phyloP scores from a whole-genome alignment of 2,888 invertebrate genomes.

The Cheilosia impressa region DNA sequence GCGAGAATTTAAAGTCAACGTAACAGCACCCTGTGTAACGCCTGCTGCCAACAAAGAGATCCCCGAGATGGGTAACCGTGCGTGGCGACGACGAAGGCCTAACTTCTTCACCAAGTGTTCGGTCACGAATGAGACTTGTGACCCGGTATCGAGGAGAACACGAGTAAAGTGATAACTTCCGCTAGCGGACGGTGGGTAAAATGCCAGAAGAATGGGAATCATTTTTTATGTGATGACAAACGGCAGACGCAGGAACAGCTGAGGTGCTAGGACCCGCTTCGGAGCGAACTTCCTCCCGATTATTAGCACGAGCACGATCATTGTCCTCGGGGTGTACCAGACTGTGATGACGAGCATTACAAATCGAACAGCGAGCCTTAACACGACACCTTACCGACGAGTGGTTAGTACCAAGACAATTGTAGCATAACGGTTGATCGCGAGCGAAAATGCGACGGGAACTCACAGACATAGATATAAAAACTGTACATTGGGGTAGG shows the following conservation, averaged over 20 bases:
- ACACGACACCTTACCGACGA: slow-evolving; percentile 21
- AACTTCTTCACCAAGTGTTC: too few species aligned
- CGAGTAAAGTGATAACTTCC: too few species aligned
- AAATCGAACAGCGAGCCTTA: slow-evolving; percentile 5
- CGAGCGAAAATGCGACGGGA: slow-evolving; percentile 1
- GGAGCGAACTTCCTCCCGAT: too few species aligned
- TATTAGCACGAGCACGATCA: too few species aligned
- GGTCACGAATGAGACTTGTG: too few species aligned
- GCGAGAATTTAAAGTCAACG: slow-evolving; percentile 2
- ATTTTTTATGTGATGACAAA: not conserved
- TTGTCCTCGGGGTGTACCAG: too few species aligned
- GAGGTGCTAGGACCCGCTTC: too few species aligned
- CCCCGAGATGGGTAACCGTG: slow-evolving; percentile 7
- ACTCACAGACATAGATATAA: not conserved
- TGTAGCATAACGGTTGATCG: slow-evolving; percentile 8
- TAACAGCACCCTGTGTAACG: not conserved
- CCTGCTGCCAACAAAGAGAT: slow-evolving; percentile 16
- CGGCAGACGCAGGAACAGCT: not conserved
- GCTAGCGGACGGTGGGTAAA: too few species aligned
- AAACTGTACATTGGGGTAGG: not conserved
- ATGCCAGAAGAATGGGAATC: not conserved
- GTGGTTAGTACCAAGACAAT: slow-evolving; percentile 30
- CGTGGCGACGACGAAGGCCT: too few species aligned
- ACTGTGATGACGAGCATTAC: not conserved
- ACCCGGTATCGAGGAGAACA: too few species aligned